Percentiles rank a stretch among this genome's conserved stretches.
Conservation (phyloP, 2,888 invertebrate species). For the Lathronympha strigana region DNA sequence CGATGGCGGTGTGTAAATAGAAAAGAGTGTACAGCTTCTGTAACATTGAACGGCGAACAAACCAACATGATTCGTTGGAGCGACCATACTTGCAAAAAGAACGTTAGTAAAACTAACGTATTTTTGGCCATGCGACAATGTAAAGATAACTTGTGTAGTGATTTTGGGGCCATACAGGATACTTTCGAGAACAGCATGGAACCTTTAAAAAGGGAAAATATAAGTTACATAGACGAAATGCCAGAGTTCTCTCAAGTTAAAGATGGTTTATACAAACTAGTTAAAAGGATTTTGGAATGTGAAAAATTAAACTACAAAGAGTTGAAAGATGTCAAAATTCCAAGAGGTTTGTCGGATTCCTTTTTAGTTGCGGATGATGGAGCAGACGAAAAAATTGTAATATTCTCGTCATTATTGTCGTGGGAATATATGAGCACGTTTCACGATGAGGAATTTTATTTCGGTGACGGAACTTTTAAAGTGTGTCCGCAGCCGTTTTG, state of each 20-base stretch:
- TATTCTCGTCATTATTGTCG: not conserved
- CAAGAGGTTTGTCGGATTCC: slow-evolving; percentile 1
- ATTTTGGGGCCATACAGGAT: not conserved
- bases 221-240: slow-evolving; percentile 39
- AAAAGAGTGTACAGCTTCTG: no score
- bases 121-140: no score
- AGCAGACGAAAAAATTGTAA: not conserved
- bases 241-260: slow-evolving; percentile 33
- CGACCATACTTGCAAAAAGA: no score
- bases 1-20: slow-evolving; percentile 2
- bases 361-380: slow-evolving; percentile 3
- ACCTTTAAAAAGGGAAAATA: slow-evolving; percentile 31
- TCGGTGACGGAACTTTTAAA: slow-evolving; percentile 18
- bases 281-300: slow-evolving; percentile 31
- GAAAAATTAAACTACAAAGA: slow-evolving; percentile 18
- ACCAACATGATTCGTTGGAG: no score
- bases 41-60: no score
- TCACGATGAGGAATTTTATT: not conserved
- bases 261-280: slow-evolving; percentile 35
- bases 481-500: slow-evolving; percentile 7
- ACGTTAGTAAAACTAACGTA: no score
- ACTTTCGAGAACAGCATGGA: slow-evolving; percentile 31
- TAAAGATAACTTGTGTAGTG: no score
- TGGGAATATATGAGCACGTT: not conserved
- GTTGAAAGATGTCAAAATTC: slow-evolving; percentile 3